Conservation (phyloP, 2,888 invertebrate genomes). For the Drosophila anomalipes region DNA sequence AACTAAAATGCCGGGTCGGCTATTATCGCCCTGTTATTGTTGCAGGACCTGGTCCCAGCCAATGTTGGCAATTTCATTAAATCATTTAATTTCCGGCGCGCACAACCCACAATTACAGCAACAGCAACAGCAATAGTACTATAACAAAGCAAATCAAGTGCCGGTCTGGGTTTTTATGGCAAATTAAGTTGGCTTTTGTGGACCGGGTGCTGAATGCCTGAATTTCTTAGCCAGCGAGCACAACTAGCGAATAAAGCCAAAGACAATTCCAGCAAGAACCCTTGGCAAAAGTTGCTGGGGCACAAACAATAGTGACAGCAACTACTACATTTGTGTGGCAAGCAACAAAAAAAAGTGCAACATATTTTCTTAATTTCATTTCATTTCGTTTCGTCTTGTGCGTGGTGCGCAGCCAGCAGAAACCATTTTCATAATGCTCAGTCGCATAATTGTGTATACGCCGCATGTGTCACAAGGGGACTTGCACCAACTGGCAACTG, state of each 20-base stretch:
- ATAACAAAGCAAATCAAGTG: conserved; percentile 69
- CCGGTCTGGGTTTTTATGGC: conserved; percentile 70
- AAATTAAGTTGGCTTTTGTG: conserved; percentile 68
- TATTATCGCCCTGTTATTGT: conserved; percentile 61
- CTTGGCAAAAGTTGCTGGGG: conserved; percentile 42
- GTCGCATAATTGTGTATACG: conserved; percentile 77
- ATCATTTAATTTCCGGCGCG: conserved; percentile 79
- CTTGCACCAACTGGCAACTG: conserved; percentile 1
- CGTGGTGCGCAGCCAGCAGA: conserved; percentile 22
- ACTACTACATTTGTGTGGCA: conserved; percentile 51
- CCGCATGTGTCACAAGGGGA: conserved; percentile 45
- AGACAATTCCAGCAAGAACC: conserved; percentile 60
- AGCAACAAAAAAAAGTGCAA: conserved; percentile 55
- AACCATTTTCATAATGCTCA: conserved; percentile 66
- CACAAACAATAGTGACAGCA: conserved; percentile 7
- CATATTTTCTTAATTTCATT: conserved; percentile 80
- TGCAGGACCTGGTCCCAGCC: conserved; percentile 34
- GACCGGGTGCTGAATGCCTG: conserved; percentile 3
- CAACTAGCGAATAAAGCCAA: conserved; percentile 61
- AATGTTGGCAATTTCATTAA: conserved; percentile 76
- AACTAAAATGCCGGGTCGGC: conserved; percentile 62
- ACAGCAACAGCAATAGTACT: conserved; percentile 29
- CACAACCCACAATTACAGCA: conserved; percentile 43
- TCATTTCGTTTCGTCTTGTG: conserved; percentile 35
- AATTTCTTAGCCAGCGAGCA: conserved; percentile 19